phyloP scores from a whole-genome alignment of 2,113 vertebrate species.

The Pseudorhombus dupliciocellatus region DNA sequence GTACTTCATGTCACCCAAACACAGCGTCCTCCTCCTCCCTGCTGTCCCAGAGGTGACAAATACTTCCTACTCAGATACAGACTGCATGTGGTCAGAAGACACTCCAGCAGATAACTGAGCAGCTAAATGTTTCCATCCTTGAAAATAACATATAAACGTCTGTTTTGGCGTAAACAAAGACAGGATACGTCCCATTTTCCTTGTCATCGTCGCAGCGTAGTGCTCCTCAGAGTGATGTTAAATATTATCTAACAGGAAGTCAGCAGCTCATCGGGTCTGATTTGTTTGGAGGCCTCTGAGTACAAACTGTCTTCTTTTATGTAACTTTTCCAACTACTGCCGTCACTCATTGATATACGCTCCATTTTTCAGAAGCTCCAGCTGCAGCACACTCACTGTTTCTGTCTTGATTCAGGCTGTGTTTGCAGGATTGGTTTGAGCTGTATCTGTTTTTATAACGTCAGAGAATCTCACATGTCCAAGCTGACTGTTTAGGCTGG shows the following conservation, averaged over 20 bases:
- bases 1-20: constrained; percentile 45
- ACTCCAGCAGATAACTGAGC: background rate
- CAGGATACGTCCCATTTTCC: constrained; percentile 21
- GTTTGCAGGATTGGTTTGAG: background rate
- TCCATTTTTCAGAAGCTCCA: background rate
- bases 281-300: background rate
- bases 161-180: constrained; percentile 2
- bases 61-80: constrained; percentile 35
- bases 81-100: constrained; percentile 34
- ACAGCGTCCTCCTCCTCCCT: constrained; percentile 34
- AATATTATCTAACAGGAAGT: constrained; percentile 44
- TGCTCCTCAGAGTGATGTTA: constrained; percentile 21
- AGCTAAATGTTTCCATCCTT: background rate
- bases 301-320: background rate
- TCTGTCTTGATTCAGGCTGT: background rate
- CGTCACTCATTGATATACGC: background rate
- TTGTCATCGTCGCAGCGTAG: constrained; percentile 27
- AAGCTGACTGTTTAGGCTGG: too few species aligned
- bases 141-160: background rate
- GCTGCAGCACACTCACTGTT: background rate
- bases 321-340: background rate
- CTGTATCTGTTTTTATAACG: background rate
- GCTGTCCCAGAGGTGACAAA: constrained; percentile 34
- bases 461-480: background rate
- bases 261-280: background rate